These are phyloP conservation scores for Lophura swinhoii DNA, from an alignment of 2,797 vertebrate genomes.

Conservation along the genomic window DNA sequence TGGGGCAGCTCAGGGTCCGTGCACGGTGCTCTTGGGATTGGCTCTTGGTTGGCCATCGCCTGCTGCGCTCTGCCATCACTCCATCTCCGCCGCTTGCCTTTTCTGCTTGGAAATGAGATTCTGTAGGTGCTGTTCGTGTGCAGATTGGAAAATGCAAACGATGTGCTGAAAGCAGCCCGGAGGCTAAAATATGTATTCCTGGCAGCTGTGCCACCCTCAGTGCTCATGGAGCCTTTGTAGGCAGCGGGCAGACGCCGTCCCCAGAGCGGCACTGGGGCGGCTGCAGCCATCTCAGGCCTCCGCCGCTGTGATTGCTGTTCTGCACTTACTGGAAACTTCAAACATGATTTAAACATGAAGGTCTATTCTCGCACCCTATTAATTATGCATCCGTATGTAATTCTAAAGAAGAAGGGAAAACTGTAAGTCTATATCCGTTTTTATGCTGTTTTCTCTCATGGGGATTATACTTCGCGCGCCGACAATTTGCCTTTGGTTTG, in stretches of 20 bases:
- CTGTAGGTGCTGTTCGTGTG: neutral
- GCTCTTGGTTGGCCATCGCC: neutral
- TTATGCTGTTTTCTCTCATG: slow-evolving; percentile 64
- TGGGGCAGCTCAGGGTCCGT: rapidly evolving
- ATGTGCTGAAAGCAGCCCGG: slow-evolving; percentile 57
- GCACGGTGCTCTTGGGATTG: neutral
- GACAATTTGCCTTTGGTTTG: slow-evolving; percentile 43
- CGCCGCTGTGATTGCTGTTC: slow-evolving; percentile 66
- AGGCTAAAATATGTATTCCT: slow-evolving; percentile 64
- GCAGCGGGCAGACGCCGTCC: slow-evolving; percentile 50
- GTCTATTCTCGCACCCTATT: slow-evolving; percentile 78
- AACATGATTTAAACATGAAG: slow-evolving; percentile 71
- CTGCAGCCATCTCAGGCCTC: slow-evolving; percentile 53
- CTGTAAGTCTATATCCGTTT: slow-evolving; percentile 65
- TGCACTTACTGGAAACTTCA: slow-evolving; percentile 73
- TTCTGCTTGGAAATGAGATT: slow-evolving; percentile 26
- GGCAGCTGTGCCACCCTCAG: slow-evolving; percentile 38
- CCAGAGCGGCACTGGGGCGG: slow-evolving; percentile 51
- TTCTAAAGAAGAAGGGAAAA: slow-evolving; percentile 71
- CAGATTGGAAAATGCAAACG: slow-evolving; percentile 43
- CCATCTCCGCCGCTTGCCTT: neutral
- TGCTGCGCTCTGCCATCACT: neutral
- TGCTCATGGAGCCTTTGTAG: slow-evolving; percentile 33
- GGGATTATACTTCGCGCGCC: slow-evolving; percentile 15
- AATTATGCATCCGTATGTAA: slow-evolving; percentile 68